Base-by-base conservation (phyloP, 2,113 vertebrate genomes). In the Gyps fulvus region DNA sequence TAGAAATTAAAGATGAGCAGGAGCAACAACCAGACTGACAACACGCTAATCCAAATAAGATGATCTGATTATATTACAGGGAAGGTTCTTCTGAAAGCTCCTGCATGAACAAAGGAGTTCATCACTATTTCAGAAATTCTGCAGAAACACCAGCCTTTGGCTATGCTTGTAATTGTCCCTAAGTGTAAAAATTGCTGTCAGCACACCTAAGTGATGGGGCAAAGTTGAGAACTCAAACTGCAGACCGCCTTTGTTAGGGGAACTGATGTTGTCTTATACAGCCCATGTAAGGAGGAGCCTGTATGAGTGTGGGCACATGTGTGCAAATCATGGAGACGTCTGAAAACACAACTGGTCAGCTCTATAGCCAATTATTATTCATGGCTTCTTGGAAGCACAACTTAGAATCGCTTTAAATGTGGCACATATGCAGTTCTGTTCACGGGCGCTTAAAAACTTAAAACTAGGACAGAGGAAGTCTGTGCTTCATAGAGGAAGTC, bases 221-320 rank as follows among this genome's bases (percentile, higher is more conserved):
- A 69, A 89, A 85, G 13, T 0, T 18, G 52, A 76, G 32, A 95
- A 49, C 26, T 45, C 11, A 3, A 70, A 58, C 27, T 81, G 47
- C 65, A 90, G 26, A 58, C 26, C 32, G 38, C 59, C 32, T 87
- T 62, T 70, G 4, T 50, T 55, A 38, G 9, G 18, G 38, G 66
- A 88, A 72, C 19, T 67, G 32, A 10, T 29, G 11, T 23, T 45
- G 22, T 62, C 16, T 72, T n/a, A 38, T 5, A 42, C 15, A 91
- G 42, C 13, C 31, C 0, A 0, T 16, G 14, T 36, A 71, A 78
- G 52, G 12, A 65, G 55, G 17, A 94, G 15, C 40, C 58, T 73
- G 19, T 13, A 32, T 12, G 34, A 65, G 32, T 4, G 17, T 18
- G 17, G 36, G 59, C 25, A 77, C 0, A 0, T 3, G 14, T 18